Evolutionary conservation across 2,888 invertebrate species (phyloP).

Genomic region (Ctena decussata): DNA sequence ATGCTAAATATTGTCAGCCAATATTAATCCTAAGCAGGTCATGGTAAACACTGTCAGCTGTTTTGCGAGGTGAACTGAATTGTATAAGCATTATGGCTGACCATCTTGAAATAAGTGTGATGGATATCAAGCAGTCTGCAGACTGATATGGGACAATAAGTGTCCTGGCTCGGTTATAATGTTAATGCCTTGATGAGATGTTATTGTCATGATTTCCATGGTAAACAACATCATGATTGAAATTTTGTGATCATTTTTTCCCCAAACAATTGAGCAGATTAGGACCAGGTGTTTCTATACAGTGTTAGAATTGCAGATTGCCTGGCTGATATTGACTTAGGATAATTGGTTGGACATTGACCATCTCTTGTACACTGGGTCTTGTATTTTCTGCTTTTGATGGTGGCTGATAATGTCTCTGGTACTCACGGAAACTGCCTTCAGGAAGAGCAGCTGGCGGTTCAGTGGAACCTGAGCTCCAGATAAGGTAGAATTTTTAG

Average conservation of each 20-base stretch:
- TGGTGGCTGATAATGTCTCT: neutral
- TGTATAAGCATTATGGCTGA: too few species aligned
- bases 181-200: neutral
- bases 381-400: neutral
- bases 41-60: too few species aligned
- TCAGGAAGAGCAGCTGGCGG: neutral
- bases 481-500: too few species aligned
- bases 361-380: neutral
- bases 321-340: neutral
- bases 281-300: neutral
- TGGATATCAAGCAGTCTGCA: too few species aligned
- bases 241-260: neutral
- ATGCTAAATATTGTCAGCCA: too few species aligned
- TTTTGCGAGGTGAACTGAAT: too few species aligned
- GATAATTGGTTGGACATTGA: slow-evolving; percentile 2
- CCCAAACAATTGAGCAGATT: neutral
- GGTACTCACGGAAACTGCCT: neutral
- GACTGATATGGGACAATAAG: too few species aligned
- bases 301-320: slow-evolving; percentile 3
- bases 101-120: too few species aligned
- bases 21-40: too few species aligned
- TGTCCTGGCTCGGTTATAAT: too few species aligned
- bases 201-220: neutral
- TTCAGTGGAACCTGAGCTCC: too few species aligned
- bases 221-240: neutral